Evolutionary conservation across 2,797 vertebrate genomes (phyloP).

Genomic region (Danio kyathit): DNA sequence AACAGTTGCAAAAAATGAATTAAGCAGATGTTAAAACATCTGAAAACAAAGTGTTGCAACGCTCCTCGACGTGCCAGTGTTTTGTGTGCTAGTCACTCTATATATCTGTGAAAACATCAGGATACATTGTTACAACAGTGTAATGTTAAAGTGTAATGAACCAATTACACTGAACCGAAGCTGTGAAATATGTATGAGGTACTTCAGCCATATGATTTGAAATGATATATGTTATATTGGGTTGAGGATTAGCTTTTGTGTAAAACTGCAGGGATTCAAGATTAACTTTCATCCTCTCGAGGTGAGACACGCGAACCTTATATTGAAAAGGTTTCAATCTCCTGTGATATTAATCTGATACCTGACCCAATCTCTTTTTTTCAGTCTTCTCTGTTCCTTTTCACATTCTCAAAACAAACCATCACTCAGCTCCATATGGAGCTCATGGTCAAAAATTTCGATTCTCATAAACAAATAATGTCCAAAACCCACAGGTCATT

Average conservation of each 20-base stretch:
- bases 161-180: constrained; percentile 15
- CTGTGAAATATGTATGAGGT: constrained; percentile 59
- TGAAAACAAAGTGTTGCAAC: not conserved
- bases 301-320: constrained; percentile 55
- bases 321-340: constrained; percentile 34
- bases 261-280: constrained; percentile 63
- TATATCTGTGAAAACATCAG: not conserved
- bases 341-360: constrained; percentile 36
- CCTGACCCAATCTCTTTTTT: constrained; percentile 6
- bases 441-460: not conserved
- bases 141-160: not conserved
- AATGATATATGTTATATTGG: constrained; percentile 60
- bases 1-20: not conserved
- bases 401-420: constrained; percentile 38
- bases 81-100: not conserved
- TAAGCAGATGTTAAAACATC: not conserved
- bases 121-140: not conserved
- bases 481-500: constrained; percentile 20
- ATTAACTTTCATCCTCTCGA: constrained; percentile 66
- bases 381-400: constrained; percentile 26
- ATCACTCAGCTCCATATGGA: constrained; percentile 25
- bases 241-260: constrained; percentile 64
- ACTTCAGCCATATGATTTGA: constrained; percentile 64
- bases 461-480: constrained; percentile 31
- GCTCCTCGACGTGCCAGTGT: not conserved